phyloP scores from a whole-genome alignment of 2,888 invertebrate genomes.

The Geotrupes spiniger region DNA sequence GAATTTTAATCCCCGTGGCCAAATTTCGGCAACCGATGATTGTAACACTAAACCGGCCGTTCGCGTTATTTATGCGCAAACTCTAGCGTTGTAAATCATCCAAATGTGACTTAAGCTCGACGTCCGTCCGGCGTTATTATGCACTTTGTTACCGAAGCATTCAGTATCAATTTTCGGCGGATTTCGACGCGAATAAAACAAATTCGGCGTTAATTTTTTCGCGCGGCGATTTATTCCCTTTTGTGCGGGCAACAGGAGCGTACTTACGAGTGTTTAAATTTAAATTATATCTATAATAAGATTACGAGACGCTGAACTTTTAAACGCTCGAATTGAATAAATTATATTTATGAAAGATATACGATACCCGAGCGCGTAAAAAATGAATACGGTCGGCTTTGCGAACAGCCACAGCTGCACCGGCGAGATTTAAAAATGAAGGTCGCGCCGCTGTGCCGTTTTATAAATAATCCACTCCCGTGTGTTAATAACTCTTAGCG shows the following conservation, averaged over 20 bases:
- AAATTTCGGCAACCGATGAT: conserved; percentile 20
- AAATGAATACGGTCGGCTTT: conserved; percentile 8
- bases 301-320: conserved; percentile 6
- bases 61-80: conserved; percentile 14
- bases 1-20: conserved; percentile 12
- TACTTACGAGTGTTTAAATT: conserved; percentile 6
- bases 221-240: conserved; percentile 2
- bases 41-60: conserved; percentile 15
- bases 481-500: conserved; percentile 1
- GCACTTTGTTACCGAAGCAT: conserved; percentile 9
- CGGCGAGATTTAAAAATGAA: conserved; percentile 2
- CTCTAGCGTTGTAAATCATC: conserved; percentile 13
- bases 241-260: background rate
- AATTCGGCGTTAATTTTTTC: background rate
- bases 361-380: conserved; percentile 2
- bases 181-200: conserved; percentile 3
- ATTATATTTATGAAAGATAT: conserved; percentile 12
- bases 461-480: conserved; percentile 1
- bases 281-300: conserved; percentile 14
- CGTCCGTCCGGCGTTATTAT: conserved; percentile 8
- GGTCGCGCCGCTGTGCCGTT: background rate
- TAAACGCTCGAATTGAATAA: conserved; percentile 11
- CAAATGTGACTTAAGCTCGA: conserved; percentile 9
- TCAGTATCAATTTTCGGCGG: conserved; percentile 12
- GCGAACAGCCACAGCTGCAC: background rate